Evolutionary conservation across 1,140 invertebrate genomes (phyloP), one percentile per base, ranked within the genome.

Genomic region (Helicoverpa armigera): DNA sequence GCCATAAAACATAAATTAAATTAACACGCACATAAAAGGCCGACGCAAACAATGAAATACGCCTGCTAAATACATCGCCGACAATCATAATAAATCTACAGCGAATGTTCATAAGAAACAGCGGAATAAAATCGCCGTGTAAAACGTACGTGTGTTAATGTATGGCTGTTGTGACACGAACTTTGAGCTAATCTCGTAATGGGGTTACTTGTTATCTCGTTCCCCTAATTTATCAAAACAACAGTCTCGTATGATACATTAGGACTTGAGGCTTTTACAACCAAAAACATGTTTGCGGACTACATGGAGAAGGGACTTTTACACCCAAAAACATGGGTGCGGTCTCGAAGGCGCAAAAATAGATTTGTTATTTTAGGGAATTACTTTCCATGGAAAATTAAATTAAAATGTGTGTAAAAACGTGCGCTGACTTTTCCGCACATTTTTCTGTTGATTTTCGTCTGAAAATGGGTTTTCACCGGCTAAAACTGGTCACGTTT

Each of bases 41-140:
- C 61, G 12, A n/a, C 18, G 31, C 14, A 23, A 70, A 70, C 67
- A 70, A 70, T 70, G 50, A 70, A 70, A 70, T 70, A 53, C 18
- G 67, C 18, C 48, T 63, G 13, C 31, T 53, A 70, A 70, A 70
- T 53, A 51, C 43, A 69, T 69, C 43, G 31, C 10, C 48, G 16
- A 69, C 65, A 43, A 69, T 69, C 48, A 70, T 70, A 70, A 70
- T 70, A 70, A 53, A 51, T 51, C 65, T 51, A 3, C 16, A 12
- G n/a, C 53, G 1, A 53, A 70, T 53, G 67, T 70, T 70, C 31
- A 53, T 53, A 70, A 70, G 67, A 70, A 70, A 70, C 48, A 53
- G 7, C 11, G 29, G 50, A 70, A 53, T 53, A 16, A 70, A 70
- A 70, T 70, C 53, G 67, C 50, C 9, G 9, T 23, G 16, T 53